phyloP scores from a whole-genome alignment of 2,797 vertebrate genomes.

The Lagocephalus sceleratus region DNA sequence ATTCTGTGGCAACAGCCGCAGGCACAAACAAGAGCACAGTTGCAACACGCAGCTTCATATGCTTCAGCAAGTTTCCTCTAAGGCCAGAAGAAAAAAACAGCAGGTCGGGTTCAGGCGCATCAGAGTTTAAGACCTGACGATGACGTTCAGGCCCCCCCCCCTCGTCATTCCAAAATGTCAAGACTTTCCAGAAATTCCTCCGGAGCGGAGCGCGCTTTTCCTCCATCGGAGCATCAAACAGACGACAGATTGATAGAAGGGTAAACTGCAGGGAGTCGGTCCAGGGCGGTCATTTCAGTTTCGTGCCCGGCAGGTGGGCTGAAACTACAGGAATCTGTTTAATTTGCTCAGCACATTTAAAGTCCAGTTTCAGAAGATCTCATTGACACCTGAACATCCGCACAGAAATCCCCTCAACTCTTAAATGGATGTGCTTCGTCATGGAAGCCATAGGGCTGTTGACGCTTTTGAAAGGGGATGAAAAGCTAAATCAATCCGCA shows the following conservation, averaged over 20 bases:
- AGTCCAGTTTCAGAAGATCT: background rate
- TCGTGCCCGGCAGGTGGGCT: conserved; percentile 26
- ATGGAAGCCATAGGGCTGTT: background rate
- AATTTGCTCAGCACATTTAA: conserved; percentile 29
- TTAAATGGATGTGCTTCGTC: background rate
- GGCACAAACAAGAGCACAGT: conserved; percentile 61
- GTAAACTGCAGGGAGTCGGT: conserved; percentile 16
- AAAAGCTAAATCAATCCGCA: conserved; percentile 41
- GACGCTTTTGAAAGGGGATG: conserved; percentile 3
- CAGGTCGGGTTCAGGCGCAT: conserved; percentile 18
- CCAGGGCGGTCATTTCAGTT: conserved; percentile 21
- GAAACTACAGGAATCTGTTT: conserved; percentile 50
- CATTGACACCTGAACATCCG: background rate
- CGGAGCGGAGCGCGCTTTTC: conserved; percentile 40
- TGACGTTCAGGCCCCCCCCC: too few relatives aligned
- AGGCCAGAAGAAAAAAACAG: conserved; percentile 18
- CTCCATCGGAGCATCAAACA: conserved; percentile 23
- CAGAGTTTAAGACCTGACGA: conserved; percentile 13
- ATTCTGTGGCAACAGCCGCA: conserved; percentile 44
- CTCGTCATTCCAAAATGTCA: conserved; percentile 26
- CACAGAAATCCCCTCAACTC: background rate
- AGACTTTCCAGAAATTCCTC: conserved; percentile 48
- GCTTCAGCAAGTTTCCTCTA: conserved; percentile 32
- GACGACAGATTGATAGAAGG: conserved; percentile 13
- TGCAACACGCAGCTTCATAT: conserved; percentile 47